These are phyloP conservation scores for Zaprionus taronus DNA, from an alignment of 1,140 invertebrate species.

Conservation along the genomic window DNA sequence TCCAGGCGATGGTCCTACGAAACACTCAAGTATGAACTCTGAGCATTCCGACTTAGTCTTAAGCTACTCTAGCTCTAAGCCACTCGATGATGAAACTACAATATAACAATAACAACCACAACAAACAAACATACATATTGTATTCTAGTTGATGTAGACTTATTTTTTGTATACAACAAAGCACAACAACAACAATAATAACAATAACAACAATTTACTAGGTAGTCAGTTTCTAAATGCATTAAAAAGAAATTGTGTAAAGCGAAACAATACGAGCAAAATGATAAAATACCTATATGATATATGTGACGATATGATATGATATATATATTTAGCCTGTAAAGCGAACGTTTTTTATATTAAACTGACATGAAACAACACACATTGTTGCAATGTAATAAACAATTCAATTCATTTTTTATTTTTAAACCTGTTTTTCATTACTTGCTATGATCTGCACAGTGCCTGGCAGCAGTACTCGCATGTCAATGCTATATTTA, in stretches of 20 bases:
- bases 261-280: conserved; percentile 36
- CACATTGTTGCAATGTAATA: conserved; percentile 59
- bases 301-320: conserved; percentile 40
- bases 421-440: conserved; percentile 53
- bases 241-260: conserved; percentile 35
- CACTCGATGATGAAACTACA: background rate
- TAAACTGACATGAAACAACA: conserved; percentile 18
- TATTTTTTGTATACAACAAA: conserved; percentile 16
- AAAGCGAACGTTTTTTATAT: conserved; percentile 62
- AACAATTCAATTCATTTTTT: conserved; percentile 71
- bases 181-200: conserved; percentile 29
- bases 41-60: conserved; percentile 63
- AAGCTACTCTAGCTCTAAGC: conserved; percentile 55
- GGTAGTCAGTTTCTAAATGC: conserved; percentile 34
- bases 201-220: conserved; percentile 20
- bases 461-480: background rate
- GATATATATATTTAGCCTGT: conserved; percentile 56
- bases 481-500: background rate
- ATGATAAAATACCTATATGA: conserved; percentile 50
- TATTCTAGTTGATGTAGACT: conserved; percentile 20
- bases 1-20: conserved; percentile 32
- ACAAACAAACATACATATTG: conserved; percentile 12
- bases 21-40: conserved; percentile 30
- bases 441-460: background rate
- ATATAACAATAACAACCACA: conserved; percentile 9